Evolutionary conservation across 2,888 invertebrate species (phyloP).

Genomic region (Thymelicus acteon): DNA sequence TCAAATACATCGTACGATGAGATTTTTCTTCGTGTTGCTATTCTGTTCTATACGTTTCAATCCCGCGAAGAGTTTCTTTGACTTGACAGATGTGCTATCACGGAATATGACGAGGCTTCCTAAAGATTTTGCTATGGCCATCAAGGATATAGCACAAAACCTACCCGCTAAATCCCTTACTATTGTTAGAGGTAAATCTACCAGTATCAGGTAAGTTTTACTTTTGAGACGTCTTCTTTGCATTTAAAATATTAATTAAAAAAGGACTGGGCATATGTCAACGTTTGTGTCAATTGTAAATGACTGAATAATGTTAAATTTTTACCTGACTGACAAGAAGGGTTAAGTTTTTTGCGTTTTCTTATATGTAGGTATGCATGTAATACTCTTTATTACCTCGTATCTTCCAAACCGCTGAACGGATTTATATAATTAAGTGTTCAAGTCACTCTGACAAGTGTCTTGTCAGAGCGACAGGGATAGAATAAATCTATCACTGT

Average conservation of each 20-base stretch:
- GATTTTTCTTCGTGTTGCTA: slow-evolving; percentile 3
- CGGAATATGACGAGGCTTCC: slow-evolving; percentile 61
- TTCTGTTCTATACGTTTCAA: slow-evolving; percentile 1
- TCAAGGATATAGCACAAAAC: slow-evolving; percentile 74
- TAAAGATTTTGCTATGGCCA: slow-evolving; percentile 64
- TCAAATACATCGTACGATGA: slow-evolving; percentile 11
- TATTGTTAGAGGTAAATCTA: slow-evolving; percentile 72
- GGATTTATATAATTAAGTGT: no score
- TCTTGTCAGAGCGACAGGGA: no score
- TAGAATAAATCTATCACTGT: no score
- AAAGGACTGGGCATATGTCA: not conserved
- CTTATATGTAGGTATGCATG: no score
- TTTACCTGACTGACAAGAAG: no score
- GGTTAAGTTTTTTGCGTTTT: no score
- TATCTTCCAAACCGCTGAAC: no score
- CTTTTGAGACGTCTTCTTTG: not conserved
- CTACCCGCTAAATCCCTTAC: slow-evolving; percentile 67
- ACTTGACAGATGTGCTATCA: slow-evolving; percentile 63
- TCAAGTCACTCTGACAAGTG: no score
- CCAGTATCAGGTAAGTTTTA: slow-evolving; percentile 64
- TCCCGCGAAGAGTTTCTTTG: slow-evolving; percentile 55
- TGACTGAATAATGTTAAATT: no score
- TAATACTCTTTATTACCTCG: no score
- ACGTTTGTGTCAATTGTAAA: no score
- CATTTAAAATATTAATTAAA: not conserved